Percentiles rank a stretch among this genome's conserved stretches.
Evolutionary conservation across 2,113 vertebrate species (phyloP).

Genomic region (Coreoperca whiteheadi): DNA sequence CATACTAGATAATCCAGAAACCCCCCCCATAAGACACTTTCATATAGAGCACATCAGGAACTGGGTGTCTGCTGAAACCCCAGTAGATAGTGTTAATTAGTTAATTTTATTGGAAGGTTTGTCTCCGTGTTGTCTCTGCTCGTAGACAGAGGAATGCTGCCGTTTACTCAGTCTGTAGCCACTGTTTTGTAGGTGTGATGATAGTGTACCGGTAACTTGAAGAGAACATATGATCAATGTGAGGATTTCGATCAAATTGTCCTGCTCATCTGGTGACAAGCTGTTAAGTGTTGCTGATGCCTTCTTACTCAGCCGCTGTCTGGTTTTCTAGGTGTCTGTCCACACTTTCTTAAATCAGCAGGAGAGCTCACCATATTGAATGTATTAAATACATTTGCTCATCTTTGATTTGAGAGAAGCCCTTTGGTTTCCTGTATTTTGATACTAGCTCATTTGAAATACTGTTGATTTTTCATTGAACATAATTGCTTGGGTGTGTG

Average conservation of each 20-base stretch:
- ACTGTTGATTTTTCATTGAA: constrained; percentile 19
- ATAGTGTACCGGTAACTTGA: constrained; percentile 7
- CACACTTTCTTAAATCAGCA: constrained; percentile 10
- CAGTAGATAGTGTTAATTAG: constrained; percentile 32
- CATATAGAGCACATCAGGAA: background rate
- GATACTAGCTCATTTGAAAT: constrained; percentile 12
- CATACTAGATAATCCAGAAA: background rate
- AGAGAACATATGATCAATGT: constrained; percentile 35
- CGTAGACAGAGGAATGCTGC: constrained; percentile 55
- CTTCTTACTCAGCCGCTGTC: background rate
- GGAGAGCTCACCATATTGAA: constrained; percentile 11
- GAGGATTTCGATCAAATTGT: constrained; percentile 16
- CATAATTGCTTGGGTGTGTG: constrained; percentile 49
- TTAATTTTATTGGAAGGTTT: constrained; percentile 35
- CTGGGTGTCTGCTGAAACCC: constrained; percentile 16
- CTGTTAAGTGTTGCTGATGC: constrained; percentile 33
- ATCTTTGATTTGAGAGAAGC: constrained; percentile 14
- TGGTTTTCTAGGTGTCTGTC: constrained; percentile 2
- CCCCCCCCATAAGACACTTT: background rate
- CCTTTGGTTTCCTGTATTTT: constrained; percentile 39
- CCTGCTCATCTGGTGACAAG: constrained; percentile 63
- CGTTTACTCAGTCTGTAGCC: constrained; percentile 45
- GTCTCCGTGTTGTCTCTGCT: constrained; percentile 24
- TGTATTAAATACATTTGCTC: constrained; percentile 26
- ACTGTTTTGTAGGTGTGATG: constrained; percentile 29